Evolutionary conservation across 2,888 invertebrate species (phyloP).

Genomic region (Nomada lathburiana): DNA sequence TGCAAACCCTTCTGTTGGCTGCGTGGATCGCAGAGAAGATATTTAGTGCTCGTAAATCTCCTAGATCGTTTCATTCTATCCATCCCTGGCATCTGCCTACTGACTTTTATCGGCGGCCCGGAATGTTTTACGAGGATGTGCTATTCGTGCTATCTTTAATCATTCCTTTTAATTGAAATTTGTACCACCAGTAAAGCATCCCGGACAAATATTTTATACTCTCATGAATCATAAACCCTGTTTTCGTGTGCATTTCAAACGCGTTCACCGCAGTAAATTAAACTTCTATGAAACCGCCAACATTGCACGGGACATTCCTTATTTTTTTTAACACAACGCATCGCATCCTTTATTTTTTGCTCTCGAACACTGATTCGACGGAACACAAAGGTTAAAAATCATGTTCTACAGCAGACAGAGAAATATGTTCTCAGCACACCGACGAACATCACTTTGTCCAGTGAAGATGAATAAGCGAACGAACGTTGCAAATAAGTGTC

Average conservation of each 20-base stretch:
- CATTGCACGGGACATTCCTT: too few species aligned
- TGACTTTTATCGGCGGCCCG: constrained; percentile 62
- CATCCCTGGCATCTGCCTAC: constrained; percentile 54
- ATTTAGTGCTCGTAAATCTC: constrained; percentile 70
- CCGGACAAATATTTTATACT: background rate
- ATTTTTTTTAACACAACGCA: too few species aligned
- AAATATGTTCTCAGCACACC: too few species aligned
- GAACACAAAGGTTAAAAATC: background rate
- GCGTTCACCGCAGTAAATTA: too few species aligned
- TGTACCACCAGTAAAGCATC: constrained; percentile 16
- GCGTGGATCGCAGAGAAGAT: constrained; percentile 47
- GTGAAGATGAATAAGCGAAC: background rate
- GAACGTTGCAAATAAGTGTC: background rate
- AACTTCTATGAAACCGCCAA: too few species aligned
- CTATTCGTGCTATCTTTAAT: constrained; percentile 57
- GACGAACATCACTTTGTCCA: too few species aligned
- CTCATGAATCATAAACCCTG: background rate
- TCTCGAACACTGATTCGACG: too few species aligned
- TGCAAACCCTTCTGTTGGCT: constrained; percentile 52
- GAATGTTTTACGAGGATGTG: constrained; percentile 55
- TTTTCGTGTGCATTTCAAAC: too few species aligned
- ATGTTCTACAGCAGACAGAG: background rate
- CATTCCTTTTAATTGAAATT: constrained; percentile 34
- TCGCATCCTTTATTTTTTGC: too few species aligned
- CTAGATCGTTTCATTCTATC: constrained; percentile 64